A percentile compares a stretch with the other conserved stretches of the same genome.
Evolutionary conservation across 2,797 vertebrate genomes (phyloP).

Genomic region (Aphelocoma californica): DNA sequence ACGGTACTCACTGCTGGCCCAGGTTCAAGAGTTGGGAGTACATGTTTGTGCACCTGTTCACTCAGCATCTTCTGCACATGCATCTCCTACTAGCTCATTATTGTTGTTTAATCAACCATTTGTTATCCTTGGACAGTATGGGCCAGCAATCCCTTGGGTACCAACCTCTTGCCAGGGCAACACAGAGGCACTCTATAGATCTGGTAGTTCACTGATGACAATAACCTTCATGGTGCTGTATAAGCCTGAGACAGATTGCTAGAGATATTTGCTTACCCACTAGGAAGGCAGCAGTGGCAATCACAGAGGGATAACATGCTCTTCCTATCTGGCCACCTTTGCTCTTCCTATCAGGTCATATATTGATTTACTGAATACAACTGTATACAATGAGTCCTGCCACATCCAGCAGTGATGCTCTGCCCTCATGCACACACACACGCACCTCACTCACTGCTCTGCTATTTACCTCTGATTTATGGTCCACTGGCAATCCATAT

Average conservation of each 20-base stretch:
- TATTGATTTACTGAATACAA: background rate
- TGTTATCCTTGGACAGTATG: background rate
- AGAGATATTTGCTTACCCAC: background rate
- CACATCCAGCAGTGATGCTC: background rate
- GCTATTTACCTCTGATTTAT: constrained; percentile 47
- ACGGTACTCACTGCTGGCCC: background rate
- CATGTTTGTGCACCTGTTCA: rapidly evolving
- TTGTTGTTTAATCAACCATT: background rate
- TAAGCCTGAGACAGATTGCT: background rate
- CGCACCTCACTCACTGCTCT: background rate
- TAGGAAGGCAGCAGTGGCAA: background rate
- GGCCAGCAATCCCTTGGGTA: rapidly evolving
- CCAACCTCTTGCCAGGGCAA: background rate
- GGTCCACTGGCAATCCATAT: background rate
- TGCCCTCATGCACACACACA: background rate
- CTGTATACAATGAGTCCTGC: background rate
- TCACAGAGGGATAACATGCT: background rate
- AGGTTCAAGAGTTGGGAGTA: background rate
- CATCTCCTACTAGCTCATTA: background rate
- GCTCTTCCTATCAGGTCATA: background rate
- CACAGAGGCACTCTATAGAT: background rate
- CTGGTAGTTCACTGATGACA: background rate
- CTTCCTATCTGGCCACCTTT: background rate
- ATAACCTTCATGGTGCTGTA: background rate
- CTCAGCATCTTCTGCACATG: background rate